Conservation (phyloP, 2,113 vertebrate species). For the Psephotus haematonotus region DNA sequence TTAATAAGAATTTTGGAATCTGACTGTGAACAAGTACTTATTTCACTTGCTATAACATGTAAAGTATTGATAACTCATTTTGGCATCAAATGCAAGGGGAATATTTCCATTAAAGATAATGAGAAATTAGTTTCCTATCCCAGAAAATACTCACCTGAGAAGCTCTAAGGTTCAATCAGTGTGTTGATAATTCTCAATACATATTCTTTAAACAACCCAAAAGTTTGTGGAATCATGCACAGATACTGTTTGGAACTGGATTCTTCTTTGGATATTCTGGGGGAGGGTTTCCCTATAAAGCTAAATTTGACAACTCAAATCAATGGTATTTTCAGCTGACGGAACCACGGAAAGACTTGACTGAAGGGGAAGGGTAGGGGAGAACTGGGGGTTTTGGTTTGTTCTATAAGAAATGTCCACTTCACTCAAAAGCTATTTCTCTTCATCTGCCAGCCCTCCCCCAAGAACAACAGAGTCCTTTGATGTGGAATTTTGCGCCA, state of each 20-base stretch:
- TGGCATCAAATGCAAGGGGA: not conserved
- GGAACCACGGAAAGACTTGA: not conserved
- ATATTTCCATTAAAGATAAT: not conserved
- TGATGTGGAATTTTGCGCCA: not conserved
- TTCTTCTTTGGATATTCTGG: not conserved
- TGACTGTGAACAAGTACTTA: not conserved
- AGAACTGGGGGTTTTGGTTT: not conserved
- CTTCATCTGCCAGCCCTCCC: not conserved
- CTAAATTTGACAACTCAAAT: not conserved
- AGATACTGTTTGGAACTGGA: not conserved
- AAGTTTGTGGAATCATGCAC: not conserved
- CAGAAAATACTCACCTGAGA: not conserved
- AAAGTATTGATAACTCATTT: not conserved
- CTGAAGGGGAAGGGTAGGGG: rapidly evolving
- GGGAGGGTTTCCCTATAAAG: not conserved
- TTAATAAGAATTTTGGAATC: not conserved
- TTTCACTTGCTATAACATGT: not conserved
- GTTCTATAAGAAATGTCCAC: not conserved
- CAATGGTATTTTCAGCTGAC: not conserved
- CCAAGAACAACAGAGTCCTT: not conserved
- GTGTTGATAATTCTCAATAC: not conserved
- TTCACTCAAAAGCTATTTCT: not conserved
- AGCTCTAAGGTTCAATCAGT: not conserved
- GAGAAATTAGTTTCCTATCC: not conserved
- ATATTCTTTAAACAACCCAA: not conserved